These are phyloP conservation scores for Umimayanthus chanpuru DNA, from an alignment of 92 coral and sea anemone species.

Conservation along the genomic window DNA sequence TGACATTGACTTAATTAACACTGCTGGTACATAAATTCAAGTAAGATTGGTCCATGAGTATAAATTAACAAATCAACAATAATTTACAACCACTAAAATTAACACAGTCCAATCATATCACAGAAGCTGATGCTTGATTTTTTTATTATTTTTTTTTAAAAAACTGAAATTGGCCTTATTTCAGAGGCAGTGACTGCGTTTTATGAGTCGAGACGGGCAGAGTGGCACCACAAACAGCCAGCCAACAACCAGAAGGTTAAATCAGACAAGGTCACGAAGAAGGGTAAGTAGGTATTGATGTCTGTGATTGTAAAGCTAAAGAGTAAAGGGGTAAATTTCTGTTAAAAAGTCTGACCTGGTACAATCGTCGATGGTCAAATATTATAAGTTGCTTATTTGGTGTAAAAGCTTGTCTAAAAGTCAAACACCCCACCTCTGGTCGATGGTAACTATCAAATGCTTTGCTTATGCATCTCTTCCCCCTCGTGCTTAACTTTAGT, in stretches of 20 bases:
- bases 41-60: too few relatives aligned
- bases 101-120: too few relatives aligned
- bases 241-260: neutral
- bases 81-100: too few relatives aligned
- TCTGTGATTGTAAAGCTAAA: neutral
- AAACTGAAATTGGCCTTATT: neutral
- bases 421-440: too few relatives aligned
- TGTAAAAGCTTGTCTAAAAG: too few relatives aligned
- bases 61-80: too few relatives aligned
- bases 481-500: too few relatives aligned
- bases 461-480: too few relatives aligned
- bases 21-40: too few relatives aligned
- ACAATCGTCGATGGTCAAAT: neutral
- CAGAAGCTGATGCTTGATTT: too few relatives aligned
- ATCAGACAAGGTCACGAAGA: neutral
- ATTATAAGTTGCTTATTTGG: neutral
- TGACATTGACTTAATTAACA: too few relatives aligned
- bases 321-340: neutral
- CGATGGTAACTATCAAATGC: too few relatives aligned
- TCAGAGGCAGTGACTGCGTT: neutral
- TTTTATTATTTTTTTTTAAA: neutral
- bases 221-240: neutral
- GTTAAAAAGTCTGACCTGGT: neutral
- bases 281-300: neutral
- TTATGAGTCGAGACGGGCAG: neutral